Evolutionary conservation across 1,140 invertebrate species (phyloP).

Genomic region (Drosophila pallidifrons): DNA sequence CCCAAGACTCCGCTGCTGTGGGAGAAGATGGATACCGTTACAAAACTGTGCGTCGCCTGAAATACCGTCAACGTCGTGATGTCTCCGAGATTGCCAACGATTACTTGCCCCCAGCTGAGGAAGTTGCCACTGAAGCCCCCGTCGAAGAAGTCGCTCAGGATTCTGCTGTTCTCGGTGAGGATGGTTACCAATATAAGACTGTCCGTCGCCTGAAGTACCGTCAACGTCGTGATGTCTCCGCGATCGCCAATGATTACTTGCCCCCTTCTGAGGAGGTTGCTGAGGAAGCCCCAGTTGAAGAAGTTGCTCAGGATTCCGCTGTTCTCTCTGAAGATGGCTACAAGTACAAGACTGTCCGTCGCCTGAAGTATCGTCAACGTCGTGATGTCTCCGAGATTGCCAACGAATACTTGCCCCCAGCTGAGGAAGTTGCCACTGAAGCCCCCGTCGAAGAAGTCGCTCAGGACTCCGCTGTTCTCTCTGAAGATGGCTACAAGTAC

Average conservation of each 20-base stretch:
- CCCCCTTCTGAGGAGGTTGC: slow-evolving; percentile 54
- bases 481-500: slow-evolving; percentile 64
- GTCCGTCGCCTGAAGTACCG: slow-evolving; percentile 63
- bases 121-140: slow-evolving; percentile 28
- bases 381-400: slow-evolving; percentile 64
- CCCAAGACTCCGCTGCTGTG: slow-evolving; percentile 60
- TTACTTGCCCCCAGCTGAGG: slow-evolving; percentile 55
- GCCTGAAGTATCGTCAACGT: slow-evolving; percentile 60
- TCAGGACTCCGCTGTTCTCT: slow-evolving; percentile 58
- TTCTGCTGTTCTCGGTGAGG: slow-evolving; percentile 41
- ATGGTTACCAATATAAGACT: slow-evolving; percentile 70
- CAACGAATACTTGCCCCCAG: slow-evolving; percentile 63
- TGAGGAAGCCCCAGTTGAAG: no score
- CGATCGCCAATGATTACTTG: slow-evolving; percentile 65
- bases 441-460: slow-evolving; percentile 36
- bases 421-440: slow-evolving; percentile 49
- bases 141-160: slow-evolving; percentile 33
- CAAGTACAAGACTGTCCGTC: slow-evolving; percentile 64
- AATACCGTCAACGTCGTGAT: slow-evolving; percentile 65
- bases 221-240: slow-evolving; percentile 67
- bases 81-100: slow-evolving; percentile 61
- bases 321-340: slow-evolving; percentile 59
- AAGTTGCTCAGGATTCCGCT: slow-evolving; percentile 53
- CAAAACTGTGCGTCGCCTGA: slow-evolving; percentile 59
- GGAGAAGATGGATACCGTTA: slow-evolving; percentile 60